Evolutionary conservation across 2,888 invertebrate species (phyloP), one percentile per base, ranked within the genome.

Genomic region (Clostera curtula): DNA sequence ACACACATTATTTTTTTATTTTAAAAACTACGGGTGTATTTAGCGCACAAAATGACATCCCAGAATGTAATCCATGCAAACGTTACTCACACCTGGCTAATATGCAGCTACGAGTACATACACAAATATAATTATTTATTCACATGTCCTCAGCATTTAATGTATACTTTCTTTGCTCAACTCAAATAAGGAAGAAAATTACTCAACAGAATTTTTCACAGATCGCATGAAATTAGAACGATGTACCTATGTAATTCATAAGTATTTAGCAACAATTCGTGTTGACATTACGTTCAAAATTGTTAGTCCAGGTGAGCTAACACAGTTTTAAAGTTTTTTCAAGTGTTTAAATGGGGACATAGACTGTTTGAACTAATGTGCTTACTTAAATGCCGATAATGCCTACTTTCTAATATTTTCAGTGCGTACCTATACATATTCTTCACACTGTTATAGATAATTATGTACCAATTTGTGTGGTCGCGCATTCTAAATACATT

Each of bases 281-380:
- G 19, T 49, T 48, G 37, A 26, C 32, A 24, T 26, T n/a, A 28
- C 25, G 24, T 49, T 32, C 27, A 31, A 32, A 31, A 44, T 9
- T 55, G 42, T 50, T 49, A 23, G 32, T 39, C 36, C 56, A 59
- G 52, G 46, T 53, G 57, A 46, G 37, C 34, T 23, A 36, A 49
- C 27, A 26, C 4, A 26, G 23, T 25, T 15, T 19, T 34, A 12
- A 13, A 7, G 18, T 40, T 23, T 23, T 42, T 31, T 39, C 56
- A 61, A 43, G 43, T 56, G 59, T 59, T 53, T 43, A 50, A 57
- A 40, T 50, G 43, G 23, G 59, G 43, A 21, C 48, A 40, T 13
- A 26, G 10, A 31, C 5, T 41, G 24, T 39, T 40, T 47, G 29
- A 12, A 32, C 25, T 35, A 25, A 31, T 35, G 11, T 19, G 12